Evolutionary conservation across 2,888 invertebrate species (phyloP).

Genomic region (Agonopterix arenella): DNA sequence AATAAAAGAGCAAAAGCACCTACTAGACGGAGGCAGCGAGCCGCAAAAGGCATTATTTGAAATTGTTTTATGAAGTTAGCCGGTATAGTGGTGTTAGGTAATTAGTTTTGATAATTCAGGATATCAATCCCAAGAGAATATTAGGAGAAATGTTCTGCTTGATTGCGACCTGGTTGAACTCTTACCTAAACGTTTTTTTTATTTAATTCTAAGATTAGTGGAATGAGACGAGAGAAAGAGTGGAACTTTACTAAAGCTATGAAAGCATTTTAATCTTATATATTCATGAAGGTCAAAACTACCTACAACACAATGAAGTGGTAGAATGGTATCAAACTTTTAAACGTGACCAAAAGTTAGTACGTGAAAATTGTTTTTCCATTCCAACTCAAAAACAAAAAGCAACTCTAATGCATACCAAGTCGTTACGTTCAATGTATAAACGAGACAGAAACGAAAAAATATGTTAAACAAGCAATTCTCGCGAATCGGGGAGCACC

Average conservation of each 20-base stretch:
- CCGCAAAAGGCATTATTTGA: constrained; percentile 59
- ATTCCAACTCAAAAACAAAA: constrained; percentile 12
- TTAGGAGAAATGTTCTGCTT: too few species aligned
- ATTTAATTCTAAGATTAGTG: too few species aligned
- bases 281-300: too few species aligned
- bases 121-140: too few species aligned
- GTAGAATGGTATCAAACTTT: too few species aligned
- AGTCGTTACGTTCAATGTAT: constrained; percentile 54
- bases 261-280: too few species aligned
- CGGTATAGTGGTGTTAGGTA: constrained; percentile 17
- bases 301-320: too few species aligned
- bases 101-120: constrained; percentile 16
- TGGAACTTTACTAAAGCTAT: too few species aligned
- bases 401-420: constrained; percentile 40
- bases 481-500: constrained; percentile 52
- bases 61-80: constrained; percentile 49
- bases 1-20: constrained; percentile 61
- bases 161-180: too few species aligned
- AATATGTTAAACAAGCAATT: constrained; percentile 72
- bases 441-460: constrained; percentile 58
- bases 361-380: not conserved
- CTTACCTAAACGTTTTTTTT: too few species aligned
- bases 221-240: too few species aligned
- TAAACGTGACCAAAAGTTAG: too few species aligned
- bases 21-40: constrained; percentile 38